Evolutionary conservation across 2,888 invertebrate species (phyloP).

Genomic region (Cecidostiba fungosa): DNA sequence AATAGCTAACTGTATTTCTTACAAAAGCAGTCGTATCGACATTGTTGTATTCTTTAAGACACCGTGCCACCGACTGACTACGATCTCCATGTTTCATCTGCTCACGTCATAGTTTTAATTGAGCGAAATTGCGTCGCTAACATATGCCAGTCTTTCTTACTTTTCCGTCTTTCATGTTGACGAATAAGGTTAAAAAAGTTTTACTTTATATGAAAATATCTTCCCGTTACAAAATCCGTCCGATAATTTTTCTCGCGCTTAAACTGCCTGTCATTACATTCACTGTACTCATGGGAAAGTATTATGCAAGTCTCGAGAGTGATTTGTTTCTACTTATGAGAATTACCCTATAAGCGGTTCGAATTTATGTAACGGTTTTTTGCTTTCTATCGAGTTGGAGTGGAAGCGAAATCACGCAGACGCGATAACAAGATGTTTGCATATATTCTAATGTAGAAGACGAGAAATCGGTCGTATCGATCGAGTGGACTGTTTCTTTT

Average conservation of each 20-base stretch:
- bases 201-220: neutral
- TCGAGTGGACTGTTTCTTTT: neutral
- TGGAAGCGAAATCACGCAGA: too few relatives aligned
- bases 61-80: conserved; percentile 11
- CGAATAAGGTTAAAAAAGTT: neutral
- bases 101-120: conserved; percentile 23
- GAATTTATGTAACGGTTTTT: conserved; percentile 48
- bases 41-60: conserved; percentile 17
- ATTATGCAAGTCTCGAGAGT: conserved; percentile 1
- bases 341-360: conserved; percentile 37
- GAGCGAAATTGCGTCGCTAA: conserved; percentile 16
- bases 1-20: neutral
- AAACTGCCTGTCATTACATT: too few relatives aligned
- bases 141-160: neutral
- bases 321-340: conserved; percentile 52
- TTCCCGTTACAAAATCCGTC: too few relatives aligned
- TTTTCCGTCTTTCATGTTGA: neutral
- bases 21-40: conserved; percentile 6
- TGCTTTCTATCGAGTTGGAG: too few relatives aligned
- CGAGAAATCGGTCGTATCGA: too few relatives aligned
- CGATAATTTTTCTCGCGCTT: too few relatives aligned
- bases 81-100: conserved; percentile 5
- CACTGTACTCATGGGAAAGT: neutral
- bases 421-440: neutral
- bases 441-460: neutral